Base-by-base conservation (phyloP, 23 tunicate genomes). In the Ascidia mentula region DNA sequence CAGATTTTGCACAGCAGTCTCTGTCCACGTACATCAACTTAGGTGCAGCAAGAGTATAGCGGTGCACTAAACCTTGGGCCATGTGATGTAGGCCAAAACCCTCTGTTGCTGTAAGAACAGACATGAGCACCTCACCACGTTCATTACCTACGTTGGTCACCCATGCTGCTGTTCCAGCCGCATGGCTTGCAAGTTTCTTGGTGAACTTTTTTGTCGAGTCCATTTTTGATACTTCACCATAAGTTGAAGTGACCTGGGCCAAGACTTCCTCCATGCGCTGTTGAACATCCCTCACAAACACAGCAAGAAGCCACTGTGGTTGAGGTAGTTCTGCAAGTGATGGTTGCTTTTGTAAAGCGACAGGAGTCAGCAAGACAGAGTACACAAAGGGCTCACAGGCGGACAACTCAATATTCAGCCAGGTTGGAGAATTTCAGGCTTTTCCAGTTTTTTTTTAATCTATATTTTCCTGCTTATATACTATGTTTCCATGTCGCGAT, bases 121-220 rank as follows among this genome's bases (percentile, higher is more conserved):
- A 76, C 60, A 35, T 59, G 0, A 84, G 24, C n/a, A 84, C 46
- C 69, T 84, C 32, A 20, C 82, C 88, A 18, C 5, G 22, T 37
- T 84, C 88, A 82, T 84, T 84, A 0, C 88, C 88, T 32, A 84
- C 88, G 31, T 65, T 77, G 32, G 88, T 84, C 28, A 69, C 82
- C 88, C 88, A 77, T 18, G 33, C 13, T 7, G 69, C 65, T 28
- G 88, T 84, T 17, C 88, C 82, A 22, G 74, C 74, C 4, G 18
- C 31, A 30, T 70, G 31, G 5, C 74, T 36, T 4, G 6, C 5
- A 4, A 70, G 38, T 34, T 34, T 70, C 3, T 30, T 28, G 13
- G 32, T 5, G 7, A 79, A 12, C 82, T 77, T 84, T 38, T 84
- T 84, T 6, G 88, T 84, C 31, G 88, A 84, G 40, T 84, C 88